Base-by-base conservation (phyloP, 2,888 invertebrate species). In the Gari tellinella region DNA sequence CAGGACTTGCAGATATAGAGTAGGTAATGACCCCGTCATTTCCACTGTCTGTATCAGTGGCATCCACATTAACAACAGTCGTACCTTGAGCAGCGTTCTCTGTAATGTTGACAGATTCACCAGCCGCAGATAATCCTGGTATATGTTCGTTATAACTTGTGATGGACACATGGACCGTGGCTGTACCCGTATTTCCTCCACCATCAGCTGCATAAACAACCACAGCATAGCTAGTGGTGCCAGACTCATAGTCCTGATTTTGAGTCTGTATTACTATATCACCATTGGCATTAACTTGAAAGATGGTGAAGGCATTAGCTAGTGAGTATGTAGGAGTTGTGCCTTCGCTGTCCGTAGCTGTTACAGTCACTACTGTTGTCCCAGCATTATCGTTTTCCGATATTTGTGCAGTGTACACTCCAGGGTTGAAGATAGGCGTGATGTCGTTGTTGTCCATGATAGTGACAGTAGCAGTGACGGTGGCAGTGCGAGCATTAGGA, bases 171-270 rank as follows among this genome's bases (percentile, higher is more conserved):
- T 81, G 78, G 10, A 86, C 82, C 3, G 80, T 97, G 68, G 97
- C 95, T 4, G 97, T 97, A 76, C 96, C 96, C 40, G 97, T 97
- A 49, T 97, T 93, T 61, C 95, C 94, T 0, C 97, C 98, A 75
- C 94, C 95, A 93, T 98, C 98, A 89, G 96, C 96, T 1, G 97
- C 97, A 91, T 97, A 96, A 0, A 97, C 67, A 12, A 63, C 62
- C 51, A 86, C 74, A 15, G 49, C 64, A 58, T 84, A 85, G 21
- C 66, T 66, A 37, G 25, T 63, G 15, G 56, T 53, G 25, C 63
- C 62, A 0, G 79, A 72, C 41, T 87, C 87, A 41, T 85, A 79
- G 74, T 87, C 80, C 41, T 84, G 76, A 25, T 48, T 67, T 7
- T 64, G 41, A 51, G 72, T 81, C 17, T 80, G 68, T 0, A 74